Evolutionary conservation across 2,888 invertebrate genomes (phyloP), one percentile per base, ranked within the genome.

Genomic region (Heterodera filipjevi): DNA sequence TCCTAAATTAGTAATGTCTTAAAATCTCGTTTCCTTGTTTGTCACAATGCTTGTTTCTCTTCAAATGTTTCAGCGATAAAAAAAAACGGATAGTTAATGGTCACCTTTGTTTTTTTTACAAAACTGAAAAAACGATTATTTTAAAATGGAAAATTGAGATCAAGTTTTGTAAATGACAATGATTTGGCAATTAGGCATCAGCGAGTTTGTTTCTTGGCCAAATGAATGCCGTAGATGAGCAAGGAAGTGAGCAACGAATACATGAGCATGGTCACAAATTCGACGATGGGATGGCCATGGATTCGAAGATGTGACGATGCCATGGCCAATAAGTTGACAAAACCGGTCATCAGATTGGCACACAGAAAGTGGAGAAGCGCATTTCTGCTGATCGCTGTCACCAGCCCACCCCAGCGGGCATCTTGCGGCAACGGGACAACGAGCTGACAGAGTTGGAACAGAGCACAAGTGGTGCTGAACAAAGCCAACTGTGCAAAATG

Each of bases 281-380:
- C 68, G 19, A 5, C 19, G 1, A 68, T 16, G 2, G 12, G 33
- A 27, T 59, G 59, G 68, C 68, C 68, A 35, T 68, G 68, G 32
- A 68, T 68, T 32, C 22, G 12, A 32, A 68, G 33, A 8, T 35
- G 19, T 19, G 68, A 14, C 32, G 35, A 35, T 6, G 35, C 33
- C 68, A 95, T 91, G n/a, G n/a, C 59, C 59, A 59, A 27, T 6
- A 59, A 6, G 91, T 96, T 96, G 8, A 95, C 91, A 3, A 92
- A 87, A 16, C 96, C 96, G 0, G 96, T 97, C 27, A 94, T 89
- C 46, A 96, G 83, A 91, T 97, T 97, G 1, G 93, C 93, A 22
- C 93, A 82, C 76, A 97, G 90, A 89, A 97, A 97, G 90, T 93
- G 94, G n/a, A 92, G 89, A 46, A 96, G 90, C 1, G 94, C 95